Evolutionary conservation across 2,797 vertebrate genomes (phyloP), one percentile per base, ranked within the genome.

Genomic region (Acipenser transmontanus): DNA sequence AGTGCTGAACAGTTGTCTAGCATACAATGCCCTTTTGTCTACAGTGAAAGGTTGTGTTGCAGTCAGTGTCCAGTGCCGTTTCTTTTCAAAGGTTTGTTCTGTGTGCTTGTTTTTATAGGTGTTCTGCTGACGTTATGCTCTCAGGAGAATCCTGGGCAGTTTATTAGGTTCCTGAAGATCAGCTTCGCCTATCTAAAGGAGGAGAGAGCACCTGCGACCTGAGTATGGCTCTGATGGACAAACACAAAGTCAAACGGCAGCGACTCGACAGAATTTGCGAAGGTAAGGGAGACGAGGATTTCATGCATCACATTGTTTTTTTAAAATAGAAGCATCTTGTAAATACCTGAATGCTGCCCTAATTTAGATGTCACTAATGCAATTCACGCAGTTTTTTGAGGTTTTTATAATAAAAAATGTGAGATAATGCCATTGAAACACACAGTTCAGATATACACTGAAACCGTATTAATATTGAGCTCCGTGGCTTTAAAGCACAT

Each of bases 241-340:
- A 92, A 80, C 90, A 91, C 72, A 91, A 90, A 88, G 90, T 92
- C 62, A 92, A 92, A 72, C 84, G 90, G 8, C 90, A 91, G 77
- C 82, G 90, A 65, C 84, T 92, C 63, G 90, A 92, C 82, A 82
- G 74, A 76, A 92, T 92, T 80, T 92, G 90, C 67, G 90, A 92
- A 77, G 90, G 90, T 91, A 78, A 79, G 77, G 62, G 12, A 12
- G 20, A 63, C 17, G 1, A 12, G 20, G 62, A 13, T 34, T 34
- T 34, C 34, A 34, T 3, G 1, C 34, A 34, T 34, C 34, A 34
- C 34, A 34, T 34, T 34, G 2, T 34, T 34, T 34, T 20, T 34
- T 34, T 34, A 34, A 17, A 17, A 34, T 34, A 34, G 34, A 34
- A 3, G 34, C 34, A 4, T 34, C 34, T 1, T 17, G 17, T 17